Evolutionary conservation across 2,113 vertebrate species (phyloP), one percentile per base, ranked within the genome.

Genomic region (Petrocephalus zakoni): DNA sequence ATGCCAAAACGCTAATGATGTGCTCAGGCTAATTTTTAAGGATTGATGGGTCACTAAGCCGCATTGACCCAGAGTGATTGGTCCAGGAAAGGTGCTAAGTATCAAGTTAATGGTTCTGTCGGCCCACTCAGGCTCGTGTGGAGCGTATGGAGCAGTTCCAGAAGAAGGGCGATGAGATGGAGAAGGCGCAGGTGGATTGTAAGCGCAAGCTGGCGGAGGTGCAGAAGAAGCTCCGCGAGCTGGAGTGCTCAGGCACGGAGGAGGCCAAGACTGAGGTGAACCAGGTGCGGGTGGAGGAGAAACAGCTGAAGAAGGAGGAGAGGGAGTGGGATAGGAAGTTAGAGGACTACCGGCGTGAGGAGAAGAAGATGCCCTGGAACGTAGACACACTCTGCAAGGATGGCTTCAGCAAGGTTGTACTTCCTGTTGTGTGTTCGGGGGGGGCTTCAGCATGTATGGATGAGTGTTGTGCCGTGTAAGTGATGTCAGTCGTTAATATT

Each of bases 311-410:
- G 2, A 96, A 93, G 22, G 97, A 98, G 81, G 96, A 97, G 89
- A 94, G 92, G 0, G 89, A 56, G 0, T 97, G 96, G 92, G 94
- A 96, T 89, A 95, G 93, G 88, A 96, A 97, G 88, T 2, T 96
- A 4, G 95, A 96, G 0, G 94, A 96, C 72, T 89, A 98, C 90
- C 89, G 90, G 21, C 94, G 93, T 72, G 96, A 98, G 89, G 96
- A 96, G 91, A 98, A 96, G 93, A 97, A 92, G 89, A 94, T 95
- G 93, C 97, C 97, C 0, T 98, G 98, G 97, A 97, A 98, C 0
- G 96, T 98, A 6, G 97, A 99, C 90, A 98, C 96, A 0, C 96
- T 98, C 89, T 97, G 97, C 95, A 98, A 96, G 64, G 97, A 98
- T 0, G 97, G 97, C 0, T 99, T 98, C 93, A 98, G 96, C 92